These are phyloP conservation scores for Clarias fuscus DNA, from an alignment of 2,797 vertebrate genomes.

Conservation along the genomic window DNA sequence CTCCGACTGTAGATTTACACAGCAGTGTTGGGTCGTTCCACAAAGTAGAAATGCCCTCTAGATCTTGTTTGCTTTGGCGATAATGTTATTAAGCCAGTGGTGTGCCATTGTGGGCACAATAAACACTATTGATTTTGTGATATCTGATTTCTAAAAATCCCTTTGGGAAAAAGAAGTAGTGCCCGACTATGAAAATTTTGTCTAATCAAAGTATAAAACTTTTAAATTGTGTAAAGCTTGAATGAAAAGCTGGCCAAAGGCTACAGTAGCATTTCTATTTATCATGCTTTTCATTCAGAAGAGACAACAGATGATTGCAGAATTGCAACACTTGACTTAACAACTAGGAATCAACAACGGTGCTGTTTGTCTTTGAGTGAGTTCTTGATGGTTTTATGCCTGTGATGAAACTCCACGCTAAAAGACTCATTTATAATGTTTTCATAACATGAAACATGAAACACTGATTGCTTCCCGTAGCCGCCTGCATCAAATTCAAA, in stretches of 20 bases:
- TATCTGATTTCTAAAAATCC: neutral
- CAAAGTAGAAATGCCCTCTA: neutral
- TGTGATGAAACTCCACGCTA: neutral
- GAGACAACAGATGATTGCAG: neutral
- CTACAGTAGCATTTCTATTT: neutral
- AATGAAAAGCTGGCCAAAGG: neutral
- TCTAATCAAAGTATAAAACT: neutral
- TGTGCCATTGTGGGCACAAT: neutral
- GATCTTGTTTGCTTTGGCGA: neutral
- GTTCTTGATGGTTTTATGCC: neutral
- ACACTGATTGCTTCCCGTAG: too few relatives aligned
- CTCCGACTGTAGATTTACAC: neutral
- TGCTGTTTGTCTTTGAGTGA: neutral
- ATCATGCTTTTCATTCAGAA: neutral
- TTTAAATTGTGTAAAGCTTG: neutral
- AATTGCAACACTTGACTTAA: conserved; percentile 10
- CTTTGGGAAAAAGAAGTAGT: neutral
- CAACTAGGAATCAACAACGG: too few relatives aligned
- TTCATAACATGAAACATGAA: neutral
- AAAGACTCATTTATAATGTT: neutral
- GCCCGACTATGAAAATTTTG: neutral
- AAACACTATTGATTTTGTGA: neutral
- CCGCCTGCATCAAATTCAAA: too few relatives aligned
- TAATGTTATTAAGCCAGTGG: neutral
- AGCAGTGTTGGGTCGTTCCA: neutral